Percentiles rank a stretch among this genome's conserved stretches.
phyloP scores from a whole-genome alignment of 2,797 vertebrate species.

The Cygnus olor region DNA sequence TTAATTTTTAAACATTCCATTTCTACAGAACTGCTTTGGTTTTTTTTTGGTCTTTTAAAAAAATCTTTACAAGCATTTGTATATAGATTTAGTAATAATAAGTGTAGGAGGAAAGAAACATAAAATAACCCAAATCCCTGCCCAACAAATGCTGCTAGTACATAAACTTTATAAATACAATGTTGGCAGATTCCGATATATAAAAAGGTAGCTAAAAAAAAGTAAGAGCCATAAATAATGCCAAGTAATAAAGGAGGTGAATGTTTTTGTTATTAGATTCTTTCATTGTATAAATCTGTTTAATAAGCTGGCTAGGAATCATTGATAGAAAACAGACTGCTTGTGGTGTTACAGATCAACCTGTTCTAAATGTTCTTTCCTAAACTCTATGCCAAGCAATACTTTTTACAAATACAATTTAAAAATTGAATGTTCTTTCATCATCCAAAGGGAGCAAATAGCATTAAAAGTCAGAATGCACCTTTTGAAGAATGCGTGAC shows the following conservation, averaged over 20 bases:
- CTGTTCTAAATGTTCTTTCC: slow-evolving; percentile 80
- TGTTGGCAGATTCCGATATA: slow-evolving; percentile 78
- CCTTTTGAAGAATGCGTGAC: slow-evolving; percentile 60
- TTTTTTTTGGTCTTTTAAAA: not conserved
- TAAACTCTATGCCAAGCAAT: slow-evolving; percentile 74
- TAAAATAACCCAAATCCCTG: slow-evolving; percentile 55
- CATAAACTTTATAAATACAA: slow-evolving; percentile 79
- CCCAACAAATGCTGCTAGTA: slow-evolving; percentile 69
- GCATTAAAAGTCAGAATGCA: slow-evolving; percentile 53
- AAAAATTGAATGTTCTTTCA: slow-evolving; percentile 79
- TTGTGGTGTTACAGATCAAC: slow-evolving; percentile 81
- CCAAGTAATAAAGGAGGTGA: slow-evolving; percentile 85
- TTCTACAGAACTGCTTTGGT: not conserved
- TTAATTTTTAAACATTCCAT: not conserved
- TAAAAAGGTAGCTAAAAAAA: slow-evolving; percentile 81
- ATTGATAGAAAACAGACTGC: slow-evolving; percentile 86
- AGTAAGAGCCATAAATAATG: slow-evolving; percentile 81
- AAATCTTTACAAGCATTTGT: slow-evolving; percentile 34
- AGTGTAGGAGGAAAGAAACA: slow-evolving; percentile 49
- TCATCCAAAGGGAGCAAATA: slow-evolving; percentile 73
- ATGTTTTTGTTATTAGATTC: slow-evolving; percentile 86
- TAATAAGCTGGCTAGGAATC: slow-evolving; percentile 84
- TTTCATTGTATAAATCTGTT: slow-evolving; percentile 87
- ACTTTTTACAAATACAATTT: slow-evolving; percentile 79
- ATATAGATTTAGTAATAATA: slow-evolving; percentile 20